phyloP scores from a whole-genome alignment of 2,888 invertebrate species.

The Drepanosiphum platanoidis region DNA sequence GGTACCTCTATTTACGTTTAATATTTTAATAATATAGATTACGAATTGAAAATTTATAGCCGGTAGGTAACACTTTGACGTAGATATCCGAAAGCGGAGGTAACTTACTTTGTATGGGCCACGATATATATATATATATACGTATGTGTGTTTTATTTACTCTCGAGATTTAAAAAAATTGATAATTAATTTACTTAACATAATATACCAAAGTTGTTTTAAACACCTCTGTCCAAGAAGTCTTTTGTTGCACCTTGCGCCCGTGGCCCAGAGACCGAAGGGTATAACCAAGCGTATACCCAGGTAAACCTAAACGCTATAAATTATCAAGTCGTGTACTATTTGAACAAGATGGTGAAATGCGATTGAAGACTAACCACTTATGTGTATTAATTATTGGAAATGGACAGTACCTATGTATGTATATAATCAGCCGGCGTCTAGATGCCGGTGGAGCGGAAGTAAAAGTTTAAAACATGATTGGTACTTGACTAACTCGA shows the following conservation, averaged over 20 bases:
- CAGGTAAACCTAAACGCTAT: neutral
- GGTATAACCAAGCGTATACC: no score
- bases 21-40: neutral
- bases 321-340: neutral
- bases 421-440: no score
- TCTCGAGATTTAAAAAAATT: neutral
- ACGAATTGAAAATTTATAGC: neutral
- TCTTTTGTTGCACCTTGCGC: neutral
- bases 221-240: neutral
- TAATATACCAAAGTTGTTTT: neutral
- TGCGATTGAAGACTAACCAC: no score
- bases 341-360: neutral
- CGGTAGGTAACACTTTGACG: neutral
- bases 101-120: neutral
- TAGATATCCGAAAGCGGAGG: neutral
- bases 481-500: neutral
- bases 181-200: neutral
- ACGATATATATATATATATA: no score
- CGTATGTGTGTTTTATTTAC: neutral
- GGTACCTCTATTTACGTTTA: no score
- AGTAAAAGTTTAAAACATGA: neutral
- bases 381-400: neutral
- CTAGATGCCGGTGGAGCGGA: neutral
- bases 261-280: neutral
- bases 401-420: neutral